These are phyloP conservation scores for Diadophis punctatus DNA, from an alignment of 2,113 vertebrate genomes.

Conservation along the genomic window DNA sequence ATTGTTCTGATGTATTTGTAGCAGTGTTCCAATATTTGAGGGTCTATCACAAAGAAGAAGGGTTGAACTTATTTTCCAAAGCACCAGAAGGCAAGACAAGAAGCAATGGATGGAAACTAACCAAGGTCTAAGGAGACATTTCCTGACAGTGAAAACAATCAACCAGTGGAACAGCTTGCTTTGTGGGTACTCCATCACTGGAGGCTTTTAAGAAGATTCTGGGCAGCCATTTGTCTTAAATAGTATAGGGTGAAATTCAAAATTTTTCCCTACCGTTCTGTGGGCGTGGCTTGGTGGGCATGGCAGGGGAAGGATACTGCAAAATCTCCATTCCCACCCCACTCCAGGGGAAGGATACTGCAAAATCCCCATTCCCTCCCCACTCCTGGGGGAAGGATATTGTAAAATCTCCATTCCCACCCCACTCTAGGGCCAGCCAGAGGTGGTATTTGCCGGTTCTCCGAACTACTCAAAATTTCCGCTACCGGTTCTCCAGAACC, in stretches of 20 bases:
- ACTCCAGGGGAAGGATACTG: too few relatives aligned
- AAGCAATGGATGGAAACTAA: background rate
- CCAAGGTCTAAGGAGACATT: background rate
- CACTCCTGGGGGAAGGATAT: too few relatives aligned
- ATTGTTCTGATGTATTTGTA: background rate
- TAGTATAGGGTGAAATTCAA: background rate
- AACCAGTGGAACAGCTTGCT: background rate
- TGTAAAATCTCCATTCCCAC: too few relatives aligned
- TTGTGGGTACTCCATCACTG: background rate
- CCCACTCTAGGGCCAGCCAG: too few relatives aligned
- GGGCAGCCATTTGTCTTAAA: background rate
- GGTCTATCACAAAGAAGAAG: background rate
- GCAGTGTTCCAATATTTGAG: background rate
- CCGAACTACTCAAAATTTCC: too few relatives aligned
- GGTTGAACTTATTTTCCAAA: background rate
- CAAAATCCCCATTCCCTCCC: too few relatives aligned
- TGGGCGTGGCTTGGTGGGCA: too few relatives aligned
- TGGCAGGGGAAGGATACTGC: too few relatives aligned
- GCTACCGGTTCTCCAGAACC: too few relatives aligned
- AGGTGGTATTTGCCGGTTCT: too few relatives aligned
- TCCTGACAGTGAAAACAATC: background rate
- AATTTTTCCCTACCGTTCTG: too few relatives aligned
- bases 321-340: too few relatives aligned
- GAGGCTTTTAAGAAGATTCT: background rate
- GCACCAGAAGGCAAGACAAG: background rate